A percentile compares a stretch with the other conserved stretches of the same genome.
phyloP scores from a whole-genome alignment of 2,888 invertebrate species.

The Nudaria mundana region DNA sequence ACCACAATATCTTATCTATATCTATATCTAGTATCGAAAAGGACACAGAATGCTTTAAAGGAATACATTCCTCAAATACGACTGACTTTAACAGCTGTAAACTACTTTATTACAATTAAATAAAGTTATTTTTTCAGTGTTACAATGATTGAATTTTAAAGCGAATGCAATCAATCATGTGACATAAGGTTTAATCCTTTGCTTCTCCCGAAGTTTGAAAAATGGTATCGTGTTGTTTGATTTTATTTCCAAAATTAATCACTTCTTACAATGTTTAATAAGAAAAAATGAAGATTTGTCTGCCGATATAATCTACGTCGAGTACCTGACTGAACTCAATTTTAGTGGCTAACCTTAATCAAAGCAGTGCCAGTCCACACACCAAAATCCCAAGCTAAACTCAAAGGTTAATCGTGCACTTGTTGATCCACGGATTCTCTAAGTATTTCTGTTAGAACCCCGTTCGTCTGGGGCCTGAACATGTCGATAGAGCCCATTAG shows the following conservation, averaged over 20 bases:
- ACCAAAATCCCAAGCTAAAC: too few species aligned
- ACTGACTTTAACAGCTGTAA: slow-evolving; percentile 15
- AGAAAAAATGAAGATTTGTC: background rate
- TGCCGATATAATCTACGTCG: too few species aligned
- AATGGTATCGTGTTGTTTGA: slow-evolving; percentile 23
- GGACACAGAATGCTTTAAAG: slow-evolving; percentile 42
- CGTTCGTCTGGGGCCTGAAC: too few species aligned
- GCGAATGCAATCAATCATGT: slow-evolving; percentile 49
- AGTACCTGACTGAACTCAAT: too few species aligned
- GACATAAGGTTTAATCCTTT: slow-evolving; percentile 35
- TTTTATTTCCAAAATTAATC: slow-evolving; percentile 1
- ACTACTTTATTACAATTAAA: background rate
- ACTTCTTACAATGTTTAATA: background rate
- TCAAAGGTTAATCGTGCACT: too few species aligned
- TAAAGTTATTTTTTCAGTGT: slow-evolving; percentile 13
- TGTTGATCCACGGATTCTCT: too few species aligned
- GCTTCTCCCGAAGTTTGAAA: slow-evolving; percentile 23
- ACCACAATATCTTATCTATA: slow-evolving; percentile 39
- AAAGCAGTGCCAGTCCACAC: too few species aligned
- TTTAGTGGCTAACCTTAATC: too few species aligned
- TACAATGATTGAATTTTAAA: slow-evolving; percentile 10
- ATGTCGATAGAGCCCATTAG: too few species aligned
- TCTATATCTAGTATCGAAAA: slow-evolving; percentile 42
- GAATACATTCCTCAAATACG: slow-evolving; percentile 35
- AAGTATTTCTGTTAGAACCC: too few species aligned